These are phyloP conservation scores for Eucera pruinosa DNA, from an alignment of 2,888 invertebrate genomes.

Conservation along the genomic window DNA sequence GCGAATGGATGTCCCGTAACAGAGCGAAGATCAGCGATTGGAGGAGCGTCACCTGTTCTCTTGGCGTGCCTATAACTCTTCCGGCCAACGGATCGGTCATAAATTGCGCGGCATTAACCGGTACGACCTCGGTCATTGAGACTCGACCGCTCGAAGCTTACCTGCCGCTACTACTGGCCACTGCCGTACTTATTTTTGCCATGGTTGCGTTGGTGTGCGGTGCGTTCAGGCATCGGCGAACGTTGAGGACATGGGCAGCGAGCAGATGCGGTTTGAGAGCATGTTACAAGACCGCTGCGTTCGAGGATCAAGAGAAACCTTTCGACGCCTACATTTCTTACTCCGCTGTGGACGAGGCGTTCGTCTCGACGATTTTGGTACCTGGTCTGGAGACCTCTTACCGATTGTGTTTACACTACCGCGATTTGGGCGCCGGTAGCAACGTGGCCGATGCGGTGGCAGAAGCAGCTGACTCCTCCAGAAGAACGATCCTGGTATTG, in stretches of 20 bases:
- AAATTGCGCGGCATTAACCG: conserved; percentile 90
- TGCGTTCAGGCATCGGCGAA: conserved; percentile 92
- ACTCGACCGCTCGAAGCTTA: conserved; percentile 93
- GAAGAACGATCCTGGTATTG: conserved; percentile 94
- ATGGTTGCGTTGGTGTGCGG: conserved; percentile 91
- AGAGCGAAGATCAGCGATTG: conserved; percentile 93
- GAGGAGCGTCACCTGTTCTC: conserved; percentile 89
- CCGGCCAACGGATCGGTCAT: conserved; percentile 91
- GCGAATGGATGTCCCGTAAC: conserved; percentile 92
- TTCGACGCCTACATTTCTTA: conserved; percentile 98
- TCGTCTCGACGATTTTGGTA: conserved; percentile 94
- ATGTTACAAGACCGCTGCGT: conserved; percentile 94
- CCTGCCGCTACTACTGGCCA: conserved; percentile 91
- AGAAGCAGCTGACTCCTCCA: conserved; percentile 95
- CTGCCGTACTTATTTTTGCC: conserved; percentile 91
- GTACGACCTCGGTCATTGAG: conserved; percentile 90
- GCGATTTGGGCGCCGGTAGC: conserved; percentile 94
- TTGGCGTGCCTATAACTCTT: conserved; percentile 89
- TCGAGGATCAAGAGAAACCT: conserved; percentile 90
- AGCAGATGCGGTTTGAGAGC: conserved; percentile 93
- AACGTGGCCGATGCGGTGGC: conserved; percentile 96
- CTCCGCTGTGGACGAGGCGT: conserved; percentile 96
- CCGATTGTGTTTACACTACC: conserved; percentile 95
- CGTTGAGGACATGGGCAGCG: conserved; percentile 93
- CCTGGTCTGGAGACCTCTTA: conserved; percentile 95